Evolutionary conservation across 2,888 invertebrate species (phyloP).

Genomic region (Tolmerus cingulatus): DNA sequence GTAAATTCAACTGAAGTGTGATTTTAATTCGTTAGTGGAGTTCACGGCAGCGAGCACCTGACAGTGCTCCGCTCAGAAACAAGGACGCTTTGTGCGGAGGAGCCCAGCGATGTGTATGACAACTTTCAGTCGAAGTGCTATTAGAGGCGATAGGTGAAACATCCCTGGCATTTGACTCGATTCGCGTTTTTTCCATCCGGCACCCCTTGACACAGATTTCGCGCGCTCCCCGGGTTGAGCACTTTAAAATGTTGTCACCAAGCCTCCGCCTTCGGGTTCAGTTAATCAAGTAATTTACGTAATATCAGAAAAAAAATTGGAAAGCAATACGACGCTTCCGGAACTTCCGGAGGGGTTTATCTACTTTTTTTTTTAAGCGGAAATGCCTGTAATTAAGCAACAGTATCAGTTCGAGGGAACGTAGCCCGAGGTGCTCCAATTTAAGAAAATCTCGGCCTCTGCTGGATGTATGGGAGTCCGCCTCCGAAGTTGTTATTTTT

Average conservation of each 20-base stretch:
- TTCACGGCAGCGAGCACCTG: background rate
- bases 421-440: background rate
- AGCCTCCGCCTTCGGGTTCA: background rate
- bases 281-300: background rate
- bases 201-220: slow-evolving; percentile 2
- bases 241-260: background rate
- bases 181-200: background rate
- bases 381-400: background rate
- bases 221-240: background rate
- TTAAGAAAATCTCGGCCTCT: background rate
- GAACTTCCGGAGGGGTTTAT: background rate
- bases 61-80: slow-evolving; percentile 8
- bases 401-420: background rate
- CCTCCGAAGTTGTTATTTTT: background rate
- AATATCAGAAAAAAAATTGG: background rate
- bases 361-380: background rate
- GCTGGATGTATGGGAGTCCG: background rate
- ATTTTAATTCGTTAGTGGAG: slow-evolving; percentile 33
- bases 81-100: background rate
- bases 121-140: background rate
- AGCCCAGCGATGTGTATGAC: slow-evolving; percentile 21
- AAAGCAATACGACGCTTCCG: background rate
- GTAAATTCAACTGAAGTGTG: slow-evolving; percentile 19
- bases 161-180: background rate
- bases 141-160: background rate